These are phyloP conservation scores for Drosophila bocqueti DNA, from an alignment of 1,140 invertebrate species.

Conservation along the genomic window DNA sequence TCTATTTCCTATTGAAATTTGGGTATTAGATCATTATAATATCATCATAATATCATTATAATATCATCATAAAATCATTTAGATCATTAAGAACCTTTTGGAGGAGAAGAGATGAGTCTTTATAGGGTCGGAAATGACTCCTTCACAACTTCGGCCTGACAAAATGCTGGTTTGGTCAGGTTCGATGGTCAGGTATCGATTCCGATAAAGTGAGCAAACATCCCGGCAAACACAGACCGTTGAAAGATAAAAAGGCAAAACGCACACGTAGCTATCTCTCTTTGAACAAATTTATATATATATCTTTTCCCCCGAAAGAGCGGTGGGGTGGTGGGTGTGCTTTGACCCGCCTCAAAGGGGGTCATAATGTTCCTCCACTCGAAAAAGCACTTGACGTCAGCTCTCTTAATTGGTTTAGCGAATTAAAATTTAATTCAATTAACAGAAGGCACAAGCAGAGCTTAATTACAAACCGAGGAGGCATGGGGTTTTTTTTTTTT, in stretches of 20 bases:
- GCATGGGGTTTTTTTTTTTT: neutral
- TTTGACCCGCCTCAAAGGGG: slow-evolving; percentile 33
- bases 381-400: slow-evolving; percentile 34
- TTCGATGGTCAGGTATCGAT: slow-evolving; percentile 12
- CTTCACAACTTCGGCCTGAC: too few relatives aligned
- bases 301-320: neutral
- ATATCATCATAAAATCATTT: neutral
- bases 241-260: slow-evolving; percentile 46
- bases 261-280: slow-evolving; percentile 9
- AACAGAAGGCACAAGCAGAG: slow-evolving; percentile 27
- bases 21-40: neutral
- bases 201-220: slow-evolving; percentile 58
- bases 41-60: neutral
- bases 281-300: neutral
- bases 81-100: neutral
- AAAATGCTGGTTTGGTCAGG: slow-evolving; percentile 45
- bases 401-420: slow-evolving; percentile 62
- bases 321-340: slow-evolving; percentile 9
- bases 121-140: too few relatives aligned
- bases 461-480: slow-evolving; percentile 38
- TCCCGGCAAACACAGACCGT: slow-evolving; percentile 55
- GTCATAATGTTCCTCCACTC: neutral
- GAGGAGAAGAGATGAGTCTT: neutral
- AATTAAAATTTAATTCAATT: slow-evolving; percentile 82
- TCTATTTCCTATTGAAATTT: neutral